Conservation (phyloP, 2,888 invertebrate genomes). For the Oscheius sp. region DNA sequence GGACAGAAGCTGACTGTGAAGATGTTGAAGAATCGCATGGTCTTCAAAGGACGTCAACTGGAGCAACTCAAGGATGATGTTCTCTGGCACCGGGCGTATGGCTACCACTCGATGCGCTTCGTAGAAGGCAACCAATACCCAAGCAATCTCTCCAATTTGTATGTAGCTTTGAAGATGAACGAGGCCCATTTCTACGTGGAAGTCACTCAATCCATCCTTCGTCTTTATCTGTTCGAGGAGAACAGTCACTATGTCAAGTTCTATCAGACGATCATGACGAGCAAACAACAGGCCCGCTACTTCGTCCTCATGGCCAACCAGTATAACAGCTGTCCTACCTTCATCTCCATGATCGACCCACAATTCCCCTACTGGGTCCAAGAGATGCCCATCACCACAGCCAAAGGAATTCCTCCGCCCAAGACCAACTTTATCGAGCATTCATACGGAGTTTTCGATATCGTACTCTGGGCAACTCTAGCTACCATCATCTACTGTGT, state of each 20-base stretch:
- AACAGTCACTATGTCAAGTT: not conserved
- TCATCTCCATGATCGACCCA: not conserved
- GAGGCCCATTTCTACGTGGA: conserved; percentile 3
- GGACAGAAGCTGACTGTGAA: not conserved
- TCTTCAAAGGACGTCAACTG: no score
- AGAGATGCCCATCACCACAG: not conserved
- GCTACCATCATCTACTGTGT: conserved; percentile 17
- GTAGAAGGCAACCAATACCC: no score
- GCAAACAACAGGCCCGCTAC: not conserved
- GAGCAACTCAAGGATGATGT: no score
- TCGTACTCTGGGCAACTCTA: conserved; percentile 2
- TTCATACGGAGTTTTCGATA: not conserved
- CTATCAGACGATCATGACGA: not conserved
- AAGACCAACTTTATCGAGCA: no score
- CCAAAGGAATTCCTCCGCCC: not conserved
- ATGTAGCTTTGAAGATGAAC: not conserved
- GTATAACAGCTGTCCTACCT: not conserved
- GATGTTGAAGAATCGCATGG: no score
- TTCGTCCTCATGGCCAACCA: not conserved
- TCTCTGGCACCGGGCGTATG: no score
- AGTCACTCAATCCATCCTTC: not conserved
- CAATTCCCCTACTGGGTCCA: not conserved
- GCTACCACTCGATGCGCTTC: no score
- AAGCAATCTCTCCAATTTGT: not conserved
- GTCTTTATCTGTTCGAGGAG: conserved; percentile 5